Percentiles rank a stretch among this genome's conserved stretches.
Conservation (phyloP, 2,888 invertebrate species). For the Caprella mutica region DNA sequence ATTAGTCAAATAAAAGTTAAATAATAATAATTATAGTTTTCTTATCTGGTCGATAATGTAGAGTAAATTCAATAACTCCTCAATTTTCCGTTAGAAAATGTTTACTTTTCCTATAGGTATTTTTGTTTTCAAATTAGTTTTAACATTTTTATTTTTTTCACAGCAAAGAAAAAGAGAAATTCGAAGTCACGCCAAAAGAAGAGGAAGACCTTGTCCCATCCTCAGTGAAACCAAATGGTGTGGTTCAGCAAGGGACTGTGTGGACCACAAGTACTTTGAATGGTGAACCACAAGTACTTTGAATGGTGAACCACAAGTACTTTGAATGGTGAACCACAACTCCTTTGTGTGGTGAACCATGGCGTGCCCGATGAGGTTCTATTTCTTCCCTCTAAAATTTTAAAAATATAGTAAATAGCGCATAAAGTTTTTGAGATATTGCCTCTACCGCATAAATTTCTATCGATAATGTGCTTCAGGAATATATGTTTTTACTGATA, state of each 20-base stretch:
- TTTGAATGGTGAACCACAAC: conserved; percentile 45
- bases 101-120: background rate
- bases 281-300: conserved; percentile 42
- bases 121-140: background rate
- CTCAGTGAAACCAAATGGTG: conserved; percentile 79
- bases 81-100: too few relatives aligned
- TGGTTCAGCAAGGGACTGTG: conserved; percentile 58
- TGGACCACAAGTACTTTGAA: conserved; percentile 50
- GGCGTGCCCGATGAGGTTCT: too few relatives aligned
- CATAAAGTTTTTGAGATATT: too few relatives aligned
- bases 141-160: background rate
- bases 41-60: background rate
- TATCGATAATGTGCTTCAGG: too few relatives aligned
- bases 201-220: conserved; percentile 71
- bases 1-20: too few relatives aligned
- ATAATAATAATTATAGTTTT: too few relatives aligned
- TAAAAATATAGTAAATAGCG: too few relatives aligned
- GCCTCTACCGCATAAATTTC: too few relatives aligned
- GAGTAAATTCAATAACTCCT: background rate
- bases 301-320: conserved; percentile 45
- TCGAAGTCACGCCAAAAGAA: conserved; percentile 61
- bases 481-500: too few relatives aligned
- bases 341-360: conserved; percentile 45
- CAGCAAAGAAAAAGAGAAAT: conserved; percentile 57
- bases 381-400: background rate